A percentile compares a stretch with the other conserved stretches of the same genome.
Conservation (phyloP, 2,797 vertebrate species). For the Brotula barbata region DNA sequence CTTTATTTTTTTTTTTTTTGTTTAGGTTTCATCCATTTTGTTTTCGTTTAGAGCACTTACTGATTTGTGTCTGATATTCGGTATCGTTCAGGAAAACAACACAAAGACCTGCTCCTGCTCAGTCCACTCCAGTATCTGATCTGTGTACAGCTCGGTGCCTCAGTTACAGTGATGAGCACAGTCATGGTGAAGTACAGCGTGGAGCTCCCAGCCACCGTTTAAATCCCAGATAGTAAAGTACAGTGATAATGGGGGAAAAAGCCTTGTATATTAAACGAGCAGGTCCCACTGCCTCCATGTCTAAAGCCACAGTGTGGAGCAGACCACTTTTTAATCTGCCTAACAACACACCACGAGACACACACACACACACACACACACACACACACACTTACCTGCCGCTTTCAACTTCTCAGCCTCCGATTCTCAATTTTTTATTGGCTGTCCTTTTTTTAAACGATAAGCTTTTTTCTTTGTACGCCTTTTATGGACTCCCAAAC, state of each 20-base stretch:
- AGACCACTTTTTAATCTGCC: conserved; percentile 60
- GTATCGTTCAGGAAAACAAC: conserved; percentile 38
- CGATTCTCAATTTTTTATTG: conserved; percentile 51
- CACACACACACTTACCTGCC: conserved; percentile 53
- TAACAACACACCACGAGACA: conserved; percentile 39
- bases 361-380: conserved; percentile 10
- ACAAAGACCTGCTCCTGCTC: conserved; percentile 24
- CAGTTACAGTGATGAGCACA: conserved; percentile 42
- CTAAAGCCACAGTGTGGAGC: conserved; percentile 63
- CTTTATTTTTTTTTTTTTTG: conserved; percentile 41
- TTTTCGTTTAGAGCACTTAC: conserved; percentile 65
- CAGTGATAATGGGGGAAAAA: conserved; percentile 31
- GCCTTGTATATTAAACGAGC: conserved; percentile 52
- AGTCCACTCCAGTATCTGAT: conserved; percentile 29
- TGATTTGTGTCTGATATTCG: conserved; percentile 39
- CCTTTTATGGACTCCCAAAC: conserved; percentile 76
- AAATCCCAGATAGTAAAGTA: conserved; percentile 8
- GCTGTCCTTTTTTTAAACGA: conserved; percentile 58
- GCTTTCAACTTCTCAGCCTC: conserved; percentile 54
- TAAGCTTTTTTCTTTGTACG: conserved; percentile 71
- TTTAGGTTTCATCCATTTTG: conserved; percentile 33
- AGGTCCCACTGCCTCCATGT: conserved; percentile 69
- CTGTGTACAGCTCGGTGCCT: conserved; percentile 41
- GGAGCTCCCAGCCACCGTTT: conserved; percentile 45
- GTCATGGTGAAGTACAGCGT: conserved; percentile 28